Conservation (phyloP, 2,113 vertebrate genomes). For the Hyperopisus bebe region DNA sequence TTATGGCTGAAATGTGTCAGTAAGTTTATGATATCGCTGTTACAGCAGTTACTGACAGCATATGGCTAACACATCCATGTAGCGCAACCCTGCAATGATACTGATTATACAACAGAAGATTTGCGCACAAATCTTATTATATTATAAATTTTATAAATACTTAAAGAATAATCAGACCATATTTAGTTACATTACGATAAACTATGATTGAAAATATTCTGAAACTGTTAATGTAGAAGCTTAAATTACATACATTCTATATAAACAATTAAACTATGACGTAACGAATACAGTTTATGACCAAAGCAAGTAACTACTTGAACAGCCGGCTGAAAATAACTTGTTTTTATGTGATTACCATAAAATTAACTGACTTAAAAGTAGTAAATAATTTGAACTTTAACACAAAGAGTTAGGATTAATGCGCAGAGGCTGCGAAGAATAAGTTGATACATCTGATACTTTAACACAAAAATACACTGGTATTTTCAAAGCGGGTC, state of each 20-base stretch:
- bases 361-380: not conserved
- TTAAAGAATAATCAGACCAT: not conserved
- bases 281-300: not conserved
- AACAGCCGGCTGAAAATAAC: not conserved
- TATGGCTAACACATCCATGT: not conserved
- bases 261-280: not conserved
- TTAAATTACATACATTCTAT: not conserved
- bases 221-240: not conserved
- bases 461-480: not conserved
- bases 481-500: not conserved
- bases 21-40: not conserved
- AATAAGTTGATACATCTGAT: not conserved
- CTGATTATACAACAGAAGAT: not conserved
- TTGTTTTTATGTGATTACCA: not conserved
- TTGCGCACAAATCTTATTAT: not conserved
- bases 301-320: not conserved
- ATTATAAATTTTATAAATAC: not conserved
- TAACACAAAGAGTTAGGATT: not conserved
- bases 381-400: not conserved
- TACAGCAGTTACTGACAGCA: not conserved
- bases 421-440: not conserved
- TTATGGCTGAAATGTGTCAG: not conserved
- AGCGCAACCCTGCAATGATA: not conserved
- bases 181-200: not conserved
- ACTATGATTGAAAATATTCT: not conserved